Percentiles rank a stretch among this genome's conserved stretches.
Evolutionary conservation across 2,888 invertebrate genomes (phyloP).

Genomic region (Anorthoa munda): DNA sequence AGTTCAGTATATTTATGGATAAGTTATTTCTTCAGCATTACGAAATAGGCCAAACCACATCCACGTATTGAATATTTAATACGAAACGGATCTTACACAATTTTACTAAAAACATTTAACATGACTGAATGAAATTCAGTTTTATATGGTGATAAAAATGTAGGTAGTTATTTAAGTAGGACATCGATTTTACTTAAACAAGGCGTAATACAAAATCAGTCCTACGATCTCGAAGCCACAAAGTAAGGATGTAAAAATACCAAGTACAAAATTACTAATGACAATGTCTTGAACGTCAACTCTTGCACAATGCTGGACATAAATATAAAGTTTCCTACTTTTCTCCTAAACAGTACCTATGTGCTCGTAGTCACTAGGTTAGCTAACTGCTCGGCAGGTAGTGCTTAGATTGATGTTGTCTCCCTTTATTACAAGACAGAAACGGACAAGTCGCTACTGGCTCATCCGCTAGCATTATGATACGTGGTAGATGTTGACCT

Average conservation of each 20-base stretch:
- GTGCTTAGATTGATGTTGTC: background rate
- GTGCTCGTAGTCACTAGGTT: too few relatives aligned
- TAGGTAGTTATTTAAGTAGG: constrained; percentile 40
- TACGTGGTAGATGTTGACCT: background rate
- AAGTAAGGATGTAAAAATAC: constrained; percentile 12
- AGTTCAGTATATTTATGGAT: background rate
- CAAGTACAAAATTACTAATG: background rate
- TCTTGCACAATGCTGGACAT: background rate
- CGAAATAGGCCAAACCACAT: background rate
- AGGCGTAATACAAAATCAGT: constrained; percentile 41
- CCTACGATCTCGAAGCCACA: constrained; percentile 1
- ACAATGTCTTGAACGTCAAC: background rate
- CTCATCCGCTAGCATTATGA: background rate
- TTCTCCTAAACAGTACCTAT: too few relatives aligned
- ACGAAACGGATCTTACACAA: constrained; percentile 25
- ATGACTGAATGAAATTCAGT: constrained; percentile 36
- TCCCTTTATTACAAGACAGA: too few relatives aligned
- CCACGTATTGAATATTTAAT: constrained; percentile 5
- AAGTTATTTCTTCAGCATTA: background rate
- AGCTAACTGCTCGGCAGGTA: background rate
- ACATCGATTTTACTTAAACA: constrained; percentile 40
- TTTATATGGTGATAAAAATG: constrained; percentile 32
- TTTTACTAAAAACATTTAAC: constrained; percentile 26
- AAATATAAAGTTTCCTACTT: too few relatives aligned
- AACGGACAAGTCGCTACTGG: background rate